Evolutionary conservation across 1,140 invertebrate species (phyloP).

Genomic region (Ganaspis sp.): DNA sequence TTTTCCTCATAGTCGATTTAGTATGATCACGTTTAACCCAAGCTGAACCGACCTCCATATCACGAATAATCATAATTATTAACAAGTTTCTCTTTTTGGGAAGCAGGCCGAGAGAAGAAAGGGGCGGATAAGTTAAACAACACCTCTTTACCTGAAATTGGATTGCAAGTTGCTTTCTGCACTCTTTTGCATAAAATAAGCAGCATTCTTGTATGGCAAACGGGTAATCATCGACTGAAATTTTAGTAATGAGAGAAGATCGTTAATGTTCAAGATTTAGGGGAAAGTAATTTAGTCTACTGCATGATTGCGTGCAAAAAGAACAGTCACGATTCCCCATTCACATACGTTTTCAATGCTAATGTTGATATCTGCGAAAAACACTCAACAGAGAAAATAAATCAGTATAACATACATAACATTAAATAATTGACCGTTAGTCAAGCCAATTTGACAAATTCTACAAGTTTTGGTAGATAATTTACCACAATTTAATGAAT

Average conservation of each 20-base stretch:
- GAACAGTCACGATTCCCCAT: constrained; percentile 6
- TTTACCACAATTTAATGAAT: too few relatives aligned
- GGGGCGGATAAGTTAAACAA: constrained; percentile 31
- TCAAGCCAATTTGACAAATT: background rate
- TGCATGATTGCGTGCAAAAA: constrained; percentile 9
- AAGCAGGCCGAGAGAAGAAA: background rate
- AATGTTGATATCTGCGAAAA: background rate
- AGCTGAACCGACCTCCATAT: constrained; percentile 17
- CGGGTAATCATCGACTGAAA: constrained; percentile 19
- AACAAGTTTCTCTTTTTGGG: constrained; percentile 10
- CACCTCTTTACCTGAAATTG: constrained; percentile 20
- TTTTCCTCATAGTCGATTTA: background rate
- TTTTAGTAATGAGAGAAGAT: constrained; percentile 3
- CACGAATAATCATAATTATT: constrained; percentile 17
- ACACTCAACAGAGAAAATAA: constrained; percentile 3
- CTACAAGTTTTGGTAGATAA: too few relatives aligned
- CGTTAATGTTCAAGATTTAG: background rate
- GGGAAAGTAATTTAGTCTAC: constrained; percentile 23
- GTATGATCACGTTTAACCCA: constrained; percentile 4
- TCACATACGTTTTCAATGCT: background rate
- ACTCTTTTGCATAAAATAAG: constrained; percentile 22
- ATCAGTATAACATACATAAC: too few relatives aligned
- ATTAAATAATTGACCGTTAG: constrained; percentile 1
- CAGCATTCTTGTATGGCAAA: constrained; percentile 7
- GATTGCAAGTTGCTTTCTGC: constrained; percentile 1